Conservation (phyloP, 2,888 invertebrate genomes). For the Mesochorus sp. region DNA sequence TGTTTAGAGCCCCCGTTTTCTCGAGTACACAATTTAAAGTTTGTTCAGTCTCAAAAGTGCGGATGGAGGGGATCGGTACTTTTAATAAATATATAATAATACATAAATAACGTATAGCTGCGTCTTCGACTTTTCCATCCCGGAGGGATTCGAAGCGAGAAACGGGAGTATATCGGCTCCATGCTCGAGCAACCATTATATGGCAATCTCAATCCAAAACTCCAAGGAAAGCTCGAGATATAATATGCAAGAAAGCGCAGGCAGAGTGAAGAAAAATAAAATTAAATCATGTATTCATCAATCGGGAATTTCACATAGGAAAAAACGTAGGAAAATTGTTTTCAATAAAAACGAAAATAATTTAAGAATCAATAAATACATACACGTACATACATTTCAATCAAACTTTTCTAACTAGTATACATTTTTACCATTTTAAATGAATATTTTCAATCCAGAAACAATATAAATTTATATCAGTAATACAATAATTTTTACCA, state of each 20-base stretch:
- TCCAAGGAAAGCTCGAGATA: conserved; percentile 18
- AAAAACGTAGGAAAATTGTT: neutral
- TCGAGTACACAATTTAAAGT: conserved; percentile 74
- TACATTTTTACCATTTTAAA: neutral
- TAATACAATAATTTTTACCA: no score
- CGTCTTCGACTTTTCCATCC: conserved; percentile 53
- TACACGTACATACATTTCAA: conserved; percentile 48
- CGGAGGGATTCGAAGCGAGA: conserved; percentile 53
- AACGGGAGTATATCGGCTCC: conserved; percentile 48
- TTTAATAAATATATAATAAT: conserved; percentile 1
- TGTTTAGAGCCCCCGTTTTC: conserved; percentile 71
- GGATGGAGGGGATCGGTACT: conserved; percentile 8
- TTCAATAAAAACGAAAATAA: neutral
- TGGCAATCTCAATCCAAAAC: conserved; percentile 67
- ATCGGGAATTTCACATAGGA: neutral
- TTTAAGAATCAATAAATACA: conserved; percentile 44
- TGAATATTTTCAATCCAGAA: no score
- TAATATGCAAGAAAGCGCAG: conserved; percentile 17
- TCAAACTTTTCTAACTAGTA: conserved; percentile 51
- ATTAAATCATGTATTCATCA: neutral
- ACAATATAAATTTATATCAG: no score
- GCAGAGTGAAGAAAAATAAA: conserved; percentile 5
- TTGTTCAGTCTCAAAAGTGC: conserved; percentile 46
- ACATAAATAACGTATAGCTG: conserved; percentile 14
- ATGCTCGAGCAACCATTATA: conserved; percentile 61